phyloP scores from a whole-genome alignment of 2,888 invertebrate genomes.

The Entomobrya multifasciata region DNA sequence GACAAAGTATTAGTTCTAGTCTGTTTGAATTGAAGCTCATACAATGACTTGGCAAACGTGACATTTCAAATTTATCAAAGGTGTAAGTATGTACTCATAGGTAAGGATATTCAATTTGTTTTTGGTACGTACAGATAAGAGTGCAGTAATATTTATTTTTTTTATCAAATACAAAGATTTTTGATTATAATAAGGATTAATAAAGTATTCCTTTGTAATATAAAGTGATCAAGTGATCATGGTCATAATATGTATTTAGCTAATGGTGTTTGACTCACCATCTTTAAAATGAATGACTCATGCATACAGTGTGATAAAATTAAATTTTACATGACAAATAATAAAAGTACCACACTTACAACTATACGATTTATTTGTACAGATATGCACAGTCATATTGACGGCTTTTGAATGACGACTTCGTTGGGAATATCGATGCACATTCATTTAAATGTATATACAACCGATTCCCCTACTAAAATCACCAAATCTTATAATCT shows the following conservation, averaged over 20 bases:
- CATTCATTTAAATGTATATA: no score
- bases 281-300: slow-evolving; percentile 10
- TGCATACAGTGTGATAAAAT: not conserved
- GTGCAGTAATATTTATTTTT: no score
- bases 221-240: not conserved
- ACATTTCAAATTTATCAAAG: not conserved
- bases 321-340: slow-evolving; percentile 12
- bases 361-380: slow-evolving; percentile 43
- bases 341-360: not conserved
- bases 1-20: no score
- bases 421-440: slow-evolving; percentile 30
- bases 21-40: slow-evolving; percentile 12
- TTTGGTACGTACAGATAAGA: no score
- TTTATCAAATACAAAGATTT: no score
- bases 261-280: slow-evolving; percentile 2
- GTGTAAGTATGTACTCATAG: not conserved
- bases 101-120: not conserved
- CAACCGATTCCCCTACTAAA: slow-evolving; percentile 41
- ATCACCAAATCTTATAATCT: slow-evolving; percentile 38
- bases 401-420: slow-evolving; percentile 63
- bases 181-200: no score
- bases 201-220: no score
- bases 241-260: slow-evolving; percentile 1
- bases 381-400: slow-evolving; percentile 69
- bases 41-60: not conserved